Evolutionary conservation across 2,797 vertebrate species (phyloP).

Genomic region (Sebastes oblongus): DNA sequence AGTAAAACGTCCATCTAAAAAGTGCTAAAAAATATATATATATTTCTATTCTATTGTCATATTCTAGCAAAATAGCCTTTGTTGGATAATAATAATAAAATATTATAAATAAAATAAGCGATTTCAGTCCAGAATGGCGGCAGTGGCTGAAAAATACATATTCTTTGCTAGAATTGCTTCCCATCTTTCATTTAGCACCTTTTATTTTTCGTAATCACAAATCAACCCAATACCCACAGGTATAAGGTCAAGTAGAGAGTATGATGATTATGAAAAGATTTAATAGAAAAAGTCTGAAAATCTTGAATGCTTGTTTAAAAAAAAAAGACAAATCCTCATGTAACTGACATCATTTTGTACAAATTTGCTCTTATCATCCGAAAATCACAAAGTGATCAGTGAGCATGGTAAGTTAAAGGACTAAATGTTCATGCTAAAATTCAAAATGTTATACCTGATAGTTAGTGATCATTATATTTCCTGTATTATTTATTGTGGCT

Average conservation of each 20-base stretch:
- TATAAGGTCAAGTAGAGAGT: not conserved
- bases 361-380: not conserved
- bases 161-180: not conserved
- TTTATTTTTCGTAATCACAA: not conserved
- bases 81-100: no score
- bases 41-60: no score
- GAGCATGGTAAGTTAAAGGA: not conserved
- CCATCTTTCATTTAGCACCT: not conserved
- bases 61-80: accelerated
- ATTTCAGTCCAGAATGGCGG: no score
- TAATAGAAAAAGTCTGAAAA: not conserved
- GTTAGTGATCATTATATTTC: not conserved
- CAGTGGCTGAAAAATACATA: no score
- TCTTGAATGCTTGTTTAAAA: not conserved
- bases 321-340: not conserved
- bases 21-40: no score
- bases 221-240: not conserved
- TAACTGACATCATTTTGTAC: not conserved
- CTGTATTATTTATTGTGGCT: not conserved
- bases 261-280: not conserved
- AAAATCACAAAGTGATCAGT: not conserved
- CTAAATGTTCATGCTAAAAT: not conserved
- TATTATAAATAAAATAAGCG: no score
- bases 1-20: no score
- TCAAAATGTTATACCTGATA: not conserved